Percentiles rank a stretch among this genome's conserved stretches.
Evolutionary conservation across 2,797 vertebrate genomes (phyloP).

Genomic region (Telmatherina bonti): DNA sequence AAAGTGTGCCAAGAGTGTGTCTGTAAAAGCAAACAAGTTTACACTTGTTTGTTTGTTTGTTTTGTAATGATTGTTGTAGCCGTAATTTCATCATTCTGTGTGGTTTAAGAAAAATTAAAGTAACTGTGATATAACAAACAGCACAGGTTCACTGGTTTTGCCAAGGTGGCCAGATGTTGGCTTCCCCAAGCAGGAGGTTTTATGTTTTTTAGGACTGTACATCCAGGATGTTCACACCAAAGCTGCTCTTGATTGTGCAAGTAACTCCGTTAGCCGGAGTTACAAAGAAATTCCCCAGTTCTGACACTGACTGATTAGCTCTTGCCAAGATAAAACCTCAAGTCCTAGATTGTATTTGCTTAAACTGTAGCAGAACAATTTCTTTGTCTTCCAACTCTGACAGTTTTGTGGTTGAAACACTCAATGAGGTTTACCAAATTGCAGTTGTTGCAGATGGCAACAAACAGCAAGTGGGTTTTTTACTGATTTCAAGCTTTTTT

Average conservation of each 20-base stretch:
- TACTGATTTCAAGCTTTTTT: slow-evolving; percentile 8
- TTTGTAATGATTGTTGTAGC: neutral
- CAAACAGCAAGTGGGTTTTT: slow-evolving; percentile 33
- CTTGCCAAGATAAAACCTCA: slow-evolving; percentile 57
- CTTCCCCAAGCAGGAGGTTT: slow-evolving; percentile 1
- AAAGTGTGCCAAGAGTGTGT: slow-evolving; percentile 11
- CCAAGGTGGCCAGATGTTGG: neutral
- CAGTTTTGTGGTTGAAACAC: slow-evolving; percentile 2
- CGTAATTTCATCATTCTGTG: slow-evolving; percentile 19
- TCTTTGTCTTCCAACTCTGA: slow-evolving; percentile 29
- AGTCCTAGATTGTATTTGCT: slow-evolving; percentile 14
- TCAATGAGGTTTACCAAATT: slow-evolving; percentile 7
- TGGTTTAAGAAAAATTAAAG: slow-evolving; percentile 17
- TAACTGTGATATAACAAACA: neutral
- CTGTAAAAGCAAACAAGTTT: slow-evolving; percentile 3
- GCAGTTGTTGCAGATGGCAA: slow-evolving; percentile 9
- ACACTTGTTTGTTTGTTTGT: slow-evolving; percentile 2
- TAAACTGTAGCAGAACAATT: slow-evolving; percentile 31
- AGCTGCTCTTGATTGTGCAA: slow-evolving; percentile 31
- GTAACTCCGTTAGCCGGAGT: slow-evolving; percentile 13
- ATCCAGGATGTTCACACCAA: slow-evolving; percentile 6
- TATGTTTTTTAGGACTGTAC: neutral
- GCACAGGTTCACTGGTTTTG: slow-evolving; percentile 10
- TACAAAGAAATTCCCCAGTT: slow-evolving; percentile 39
- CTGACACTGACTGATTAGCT: slow-evolving; percentile 61